Evolutionary conservation across 2,888 invertebrate genomes (phyloP).

Genomic region (Papilio elwesi): DNA sequence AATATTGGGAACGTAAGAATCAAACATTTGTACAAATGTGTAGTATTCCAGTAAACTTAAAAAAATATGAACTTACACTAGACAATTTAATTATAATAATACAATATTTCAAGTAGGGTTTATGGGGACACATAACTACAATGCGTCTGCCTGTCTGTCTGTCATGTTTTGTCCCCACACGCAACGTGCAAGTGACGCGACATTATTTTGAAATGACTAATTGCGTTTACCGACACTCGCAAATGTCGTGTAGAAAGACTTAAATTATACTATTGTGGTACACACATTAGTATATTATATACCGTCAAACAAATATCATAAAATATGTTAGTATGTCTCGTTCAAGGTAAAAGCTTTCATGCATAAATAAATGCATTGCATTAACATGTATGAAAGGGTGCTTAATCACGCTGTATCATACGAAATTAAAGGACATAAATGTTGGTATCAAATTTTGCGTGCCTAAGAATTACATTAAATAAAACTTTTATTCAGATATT

Average conservation of each 20-base stretch:
- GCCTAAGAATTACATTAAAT: no score
- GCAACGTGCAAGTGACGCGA: slow-evolving; percentile 8
- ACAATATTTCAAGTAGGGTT: background rate
- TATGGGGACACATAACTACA: background rate
- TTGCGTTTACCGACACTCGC: slow-evolving; percentile 10
- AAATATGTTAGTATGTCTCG: background rate
- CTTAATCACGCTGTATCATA: no score
- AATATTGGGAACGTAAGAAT: no score
- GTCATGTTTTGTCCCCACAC: slow-evolving; percentile 12
- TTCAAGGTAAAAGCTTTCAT: background rate
- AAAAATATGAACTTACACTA: background rate
- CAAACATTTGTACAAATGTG: no score
- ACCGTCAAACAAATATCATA: background rate
- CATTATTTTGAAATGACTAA: slow-evolving; percentile 11
- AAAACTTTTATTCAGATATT: no score
- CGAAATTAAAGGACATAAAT: no score
- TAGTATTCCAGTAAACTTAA: no score
- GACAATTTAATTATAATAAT: background rate
- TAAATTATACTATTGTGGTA: background rate
- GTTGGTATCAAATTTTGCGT: no score
- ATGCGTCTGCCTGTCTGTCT: background rate
- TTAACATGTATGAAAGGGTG: background rate
- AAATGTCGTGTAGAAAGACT: slow-evolving; percentile 1
- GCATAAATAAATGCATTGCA: background rate
- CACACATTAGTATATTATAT: background rate